Percentiles rank a stretch among this genome's conserved stretches.
phyloP scores from a whole-genome alignment of 1,140 invertebrate genomes.

The Scaptomyza pallida region DNA sequence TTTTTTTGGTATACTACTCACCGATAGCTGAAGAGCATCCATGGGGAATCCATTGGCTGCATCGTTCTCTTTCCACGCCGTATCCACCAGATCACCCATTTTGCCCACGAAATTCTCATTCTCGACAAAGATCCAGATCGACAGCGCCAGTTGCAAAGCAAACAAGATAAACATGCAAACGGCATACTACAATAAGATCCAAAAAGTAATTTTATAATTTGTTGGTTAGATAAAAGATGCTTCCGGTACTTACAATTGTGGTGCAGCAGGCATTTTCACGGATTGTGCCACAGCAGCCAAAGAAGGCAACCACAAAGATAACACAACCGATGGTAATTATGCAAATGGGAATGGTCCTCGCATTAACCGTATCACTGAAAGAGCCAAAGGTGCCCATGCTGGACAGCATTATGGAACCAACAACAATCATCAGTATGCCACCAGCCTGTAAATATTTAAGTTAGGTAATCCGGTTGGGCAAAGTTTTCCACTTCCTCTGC shows the following conservation, averaged over 20 bases:
- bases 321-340: conserved; percentile 89
- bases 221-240: background rate
- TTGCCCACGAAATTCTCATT: conserved; percentile 83
- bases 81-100: conserved; percentile 84
- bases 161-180: conserved; percentile 87
- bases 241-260: conserved; percentile 87
- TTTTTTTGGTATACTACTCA: conserved; percentile 49
- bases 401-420: conserved; percentile 86
- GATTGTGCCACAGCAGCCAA: conserved; percentile 93
- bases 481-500: background rate
- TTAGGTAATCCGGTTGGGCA: background rate
- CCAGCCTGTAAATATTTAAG: conserved; percentile 85
- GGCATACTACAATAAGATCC: conserved; percentile 86
- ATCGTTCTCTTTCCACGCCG: conserved; percentile 63
- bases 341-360: conserved; percentile 86
- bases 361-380: conserved; percentile 84
- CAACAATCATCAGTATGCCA: conserved; percentile 86
- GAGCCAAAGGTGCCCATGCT: conserved; percentile 84
- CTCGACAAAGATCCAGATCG: conserved; percentile 86
- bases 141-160: conserved; percentile 87
- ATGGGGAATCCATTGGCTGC: conserved; percentile 51
- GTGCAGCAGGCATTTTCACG: conserved; percentile 92
- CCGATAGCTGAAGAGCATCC: conserved; percentile 70
- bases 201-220: background rate
- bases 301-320: conserved; percentile 91